Percentiles rank a stretch among this genome's conserved stretches.
These are phyloP conservation scores for Diploptera punctata DNA, from an alignment of 2,888 invertebrate species.

Conservation along the genomic window DNA sequence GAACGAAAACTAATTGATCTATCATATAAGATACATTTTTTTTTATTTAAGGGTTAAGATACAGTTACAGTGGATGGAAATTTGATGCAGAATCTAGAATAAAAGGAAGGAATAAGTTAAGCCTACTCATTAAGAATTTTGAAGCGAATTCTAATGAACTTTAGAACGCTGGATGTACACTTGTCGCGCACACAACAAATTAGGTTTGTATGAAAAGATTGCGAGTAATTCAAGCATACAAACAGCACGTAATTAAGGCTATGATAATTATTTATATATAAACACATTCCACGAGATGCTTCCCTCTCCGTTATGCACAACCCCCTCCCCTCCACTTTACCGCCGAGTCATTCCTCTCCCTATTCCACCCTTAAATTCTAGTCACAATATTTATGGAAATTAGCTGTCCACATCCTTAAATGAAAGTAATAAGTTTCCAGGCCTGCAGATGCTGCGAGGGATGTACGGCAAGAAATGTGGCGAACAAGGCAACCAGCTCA, in stretches of 20 bases:
- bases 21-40: too few species aligned
- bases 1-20: too few species aligned
- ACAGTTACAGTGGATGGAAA: too few species aligned
- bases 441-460: slow-evolving; percentile 24
- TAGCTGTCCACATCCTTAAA: slow-evolving; percentile 48
- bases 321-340: neutral
- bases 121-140: too few species aligned
- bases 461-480: slow-evolving; percentile 23
- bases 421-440: slow-evolving; percentile 46
- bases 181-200: too few species aligned
- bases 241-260: neutral
- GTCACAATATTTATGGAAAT: slow-evolving; percentile 47
- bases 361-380: slow-evolving; percentile 33
- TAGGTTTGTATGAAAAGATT: too few species aligned
- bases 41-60: too few species aligned
- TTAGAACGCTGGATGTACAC: too few species aligned
- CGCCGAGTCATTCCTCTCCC: slow-evolving; percentile 27
- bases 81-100: too few species aligned
- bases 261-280: slow-evolving; percentile 16
- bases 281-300: slow-evolving; percentile 7
- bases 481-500: slow-evolving; percentile 23
- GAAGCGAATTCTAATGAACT: too few species aligned
- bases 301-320: neutral
- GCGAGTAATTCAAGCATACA: neutral
- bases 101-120: too few species aligned